Percentiles rank a stretch among this genome's conserved stretches.
Conservation (phyloP, 2,113 vertebrate genomes). For the Pluvialis apricaria region DNA sequence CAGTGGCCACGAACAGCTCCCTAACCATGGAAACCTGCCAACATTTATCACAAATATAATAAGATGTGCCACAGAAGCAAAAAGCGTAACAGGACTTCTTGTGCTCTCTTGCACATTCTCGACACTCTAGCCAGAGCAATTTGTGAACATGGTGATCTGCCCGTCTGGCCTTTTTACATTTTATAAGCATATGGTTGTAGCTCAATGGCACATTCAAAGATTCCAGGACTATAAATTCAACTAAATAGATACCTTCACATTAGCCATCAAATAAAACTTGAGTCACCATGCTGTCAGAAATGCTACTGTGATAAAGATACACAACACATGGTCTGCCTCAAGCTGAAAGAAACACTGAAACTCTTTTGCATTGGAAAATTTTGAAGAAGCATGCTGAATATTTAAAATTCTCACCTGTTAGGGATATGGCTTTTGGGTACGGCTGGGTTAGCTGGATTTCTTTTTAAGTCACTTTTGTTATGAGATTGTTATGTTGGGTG, state of each 20-base stretch:
- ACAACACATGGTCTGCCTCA: not conserved
- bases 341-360: not conserved
- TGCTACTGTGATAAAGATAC: not conserved
- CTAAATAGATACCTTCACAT: not conserved
- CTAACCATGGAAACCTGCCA: slow-evolving; percentile 26
- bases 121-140: slow-evolving; percentile 15
- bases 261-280: not conserved
- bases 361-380: not conserved
- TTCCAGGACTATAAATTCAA: not conserved
- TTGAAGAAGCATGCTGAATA: not conserved
- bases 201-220: not conserved
- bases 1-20: slow-evolving; percentile 3
- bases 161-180: not conserved
- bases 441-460: not conserved
- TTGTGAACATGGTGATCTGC: not conserved
- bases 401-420: not conserved
- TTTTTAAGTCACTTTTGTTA: not conserved
- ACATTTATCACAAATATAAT: slow-evolving; percentile 25
- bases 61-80: not conserved
- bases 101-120: not conserved
- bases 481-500: not conserved
- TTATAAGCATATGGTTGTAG: not conserved
- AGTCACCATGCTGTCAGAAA: not conserved
- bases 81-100: not conserved
- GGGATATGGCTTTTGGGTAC: not conserved